Percentiles rank a stretch among this genome's conserved stretches.
Conservation (phyloP, 2,113 vertebrate genomes). For the Tretioscincus oriximinensis region DNA sequence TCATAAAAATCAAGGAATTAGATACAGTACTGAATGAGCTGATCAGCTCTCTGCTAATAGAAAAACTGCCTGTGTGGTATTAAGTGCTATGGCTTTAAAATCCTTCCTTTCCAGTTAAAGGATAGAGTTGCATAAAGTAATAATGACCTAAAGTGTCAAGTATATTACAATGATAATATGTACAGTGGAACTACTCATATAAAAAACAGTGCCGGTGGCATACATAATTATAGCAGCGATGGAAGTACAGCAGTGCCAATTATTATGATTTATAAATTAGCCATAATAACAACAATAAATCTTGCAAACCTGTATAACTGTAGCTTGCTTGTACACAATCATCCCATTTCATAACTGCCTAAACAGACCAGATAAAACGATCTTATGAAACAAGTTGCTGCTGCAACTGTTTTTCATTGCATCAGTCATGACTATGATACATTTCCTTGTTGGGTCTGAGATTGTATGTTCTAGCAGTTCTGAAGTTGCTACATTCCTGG, state of each 20-base stretch:
- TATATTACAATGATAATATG: background rate
- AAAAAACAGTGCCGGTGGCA: background rate
- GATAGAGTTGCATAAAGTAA: background rate
- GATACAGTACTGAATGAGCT: conserved; percentile 59
- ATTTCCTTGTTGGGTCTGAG: background rate
- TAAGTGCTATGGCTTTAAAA: background rate
- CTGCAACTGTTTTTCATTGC: background rate
- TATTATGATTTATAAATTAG: background rate
- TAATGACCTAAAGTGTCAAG: background rate
- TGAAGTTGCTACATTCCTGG: background rate
- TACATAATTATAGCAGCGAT: background rate
- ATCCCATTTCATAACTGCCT: background rate
- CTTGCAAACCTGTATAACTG: background rate
- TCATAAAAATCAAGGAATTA: conserved; percentile 55
- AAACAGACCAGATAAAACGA: background rate
- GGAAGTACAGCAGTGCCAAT: too few relatives aligned
- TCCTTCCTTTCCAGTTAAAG: background rate
- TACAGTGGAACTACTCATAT: background rate
- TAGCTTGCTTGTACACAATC: background rate
- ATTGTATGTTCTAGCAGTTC: background rate
- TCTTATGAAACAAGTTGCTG: background rate
- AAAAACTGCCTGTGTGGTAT: background rate
- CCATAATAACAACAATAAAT: background rate
- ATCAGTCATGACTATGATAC: background rate
- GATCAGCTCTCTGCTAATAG: conserved; percentile 34